These are phyloP conservation scores for Crotalus helleri DNA, from an alignment of 2,113 vertebrate genomes.

Conservation along the genomic window DNA sequence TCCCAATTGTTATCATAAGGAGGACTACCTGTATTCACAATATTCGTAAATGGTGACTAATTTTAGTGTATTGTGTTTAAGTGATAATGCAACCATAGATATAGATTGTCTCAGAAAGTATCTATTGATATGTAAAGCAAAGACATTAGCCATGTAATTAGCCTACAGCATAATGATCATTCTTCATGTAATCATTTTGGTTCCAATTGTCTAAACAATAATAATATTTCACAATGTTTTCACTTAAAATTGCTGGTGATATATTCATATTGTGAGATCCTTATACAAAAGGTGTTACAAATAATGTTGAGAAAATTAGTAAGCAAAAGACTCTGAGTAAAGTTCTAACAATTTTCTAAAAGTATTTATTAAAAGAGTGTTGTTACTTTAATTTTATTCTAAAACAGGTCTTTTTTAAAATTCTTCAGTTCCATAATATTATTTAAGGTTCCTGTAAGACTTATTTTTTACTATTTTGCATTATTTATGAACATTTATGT, in stretches of 20 bases:
- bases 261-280: conserved; percentile 66
- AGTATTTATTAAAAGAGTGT: conserved; percentile 68
- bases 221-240: conserved; percentile 70
- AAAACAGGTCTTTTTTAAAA: conserved; percentile 65
- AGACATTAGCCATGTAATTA: conserved; percentile 69
- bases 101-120: conserved; percentile 66
- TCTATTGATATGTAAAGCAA: conserved; percentile 72
- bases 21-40: conserved; percentile 7
- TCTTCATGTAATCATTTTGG: conserved; percentile 63
- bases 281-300: conserved; percentile 68
- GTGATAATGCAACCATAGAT: conserved; percentile 59
- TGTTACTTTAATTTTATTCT: conserved; percentile 60
- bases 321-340: conserved; percentile 71
- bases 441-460: conserved; percentile 47
- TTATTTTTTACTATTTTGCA: conserved; percentile 43
- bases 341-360: conserved; percentile 67
- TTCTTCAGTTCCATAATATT: conserved; percentile 55
- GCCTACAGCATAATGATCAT: conserved; percentile 61
- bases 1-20: too few relatives aligned
- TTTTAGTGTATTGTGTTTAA: conserved; percentile 66
- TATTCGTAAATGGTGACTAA: conserved; percentile 62
- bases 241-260: conserved; percentile 63
- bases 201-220: conserved; percentile 65
- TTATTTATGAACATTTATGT: conserved; percentile 25
- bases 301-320: conserved; percentile 71